Evolutionary conservation across 2,888 invertebrate species (phyloP), one percentile per base, ranked within the genome.

Genomic region (Aphelenchoides bicaudatus): DNA sequence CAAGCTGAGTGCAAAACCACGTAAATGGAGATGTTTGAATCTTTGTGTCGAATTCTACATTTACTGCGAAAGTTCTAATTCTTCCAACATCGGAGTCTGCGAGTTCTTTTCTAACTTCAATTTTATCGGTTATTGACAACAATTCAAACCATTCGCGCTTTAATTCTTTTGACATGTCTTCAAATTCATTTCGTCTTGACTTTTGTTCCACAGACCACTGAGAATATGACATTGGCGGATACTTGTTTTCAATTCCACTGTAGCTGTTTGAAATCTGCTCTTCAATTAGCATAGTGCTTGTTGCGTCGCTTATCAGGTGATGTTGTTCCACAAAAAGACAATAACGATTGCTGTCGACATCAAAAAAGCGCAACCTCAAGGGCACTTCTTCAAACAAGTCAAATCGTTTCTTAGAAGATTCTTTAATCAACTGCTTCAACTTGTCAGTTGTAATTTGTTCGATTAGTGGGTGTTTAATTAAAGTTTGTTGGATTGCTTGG

Each of bases 211-310:
- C 5, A 23, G 58, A 5, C 59, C 59, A 59, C 10, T 13, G 13
- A 1, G 59, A 54, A 39, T 59, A 59, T 10, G 30, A 30, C 19
- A 16, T 34, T 6, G 16, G 5, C 31, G 16, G 2, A 25, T 34
- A 5, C 27, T 13, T 5, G 2, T 48, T 31, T 23, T 39, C 39
- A 27, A 8, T 5, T 31, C 16, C 19, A 19, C 46, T 21, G 43
- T 66, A 67, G 23, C 48, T 10, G 3, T 21, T 10, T 3, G 31
- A 49, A 5, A 64, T 13, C 34, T 64, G 29, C 30, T 27, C 16
- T 13, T 68, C 67, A 21, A 64, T 48, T 19, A 64, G 25, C 10
- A 47, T 34, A 3, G 67, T 68, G 13, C 63, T 39, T 16, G 56
- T 48, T 10, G 67, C 64, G 37, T 64, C 64, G 10, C 50, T 39